Base-by-base conservation (phyloP, 2,888 invertebrate genomes). In the Chrysina gloriosa region DNA sequence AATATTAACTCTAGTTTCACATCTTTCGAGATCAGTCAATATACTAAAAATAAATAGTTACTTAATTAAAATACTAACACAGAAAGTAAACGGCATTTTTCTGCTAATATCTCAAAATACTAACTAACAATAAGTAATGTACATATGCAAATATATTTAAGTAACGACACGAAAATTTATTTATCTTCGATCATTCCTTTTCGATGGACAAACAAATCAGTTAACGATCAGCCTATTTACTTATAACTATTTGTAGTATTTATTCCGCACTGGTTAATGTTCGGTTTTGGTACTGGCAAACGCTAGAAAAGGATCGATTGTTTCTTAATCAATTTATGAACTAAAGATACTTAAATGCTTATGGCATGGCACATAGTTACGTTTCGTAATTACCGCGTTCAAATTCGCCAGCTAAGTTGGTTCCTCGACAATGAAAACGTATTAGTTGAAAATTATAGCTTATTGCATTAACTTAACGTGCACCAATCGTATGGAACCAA, bases 21-120 rank as follows among this genome's bases (percentile, higher is more conserved):
- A 25, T 39, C 23, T 16, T 58, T 58, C 58, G 58, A 58, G 58
- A 58, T 58, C 58, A 58, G 23, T 25, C 56, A 56, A 56, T 39
- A 58, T 25, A 58, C 23, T 39, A 11, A 39, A 14, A 58, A 36
- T 39, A 36, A 58, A 58, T 58, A 39, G 42, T 39, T 58, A 50
- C 19, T 27, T 27, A 27, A 23, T 58, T 19, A 39, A 58, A 39
- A 58, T 58, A 58, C 58, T 58, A 50, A 58, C 39, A 39, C 25
- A 58, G 14, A 9, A 5, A 39, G 11, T 7, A 36, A 21, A 25
- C 14, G 2, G 25, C 5, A 4, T 9, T 2, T 39, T 25, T 25
- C 36, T 58, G 21, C 25, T 58, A 58, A 58, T 58, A 58, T 58
- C 58, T 39, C 25, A 58, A 39, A 58, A 23, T 23, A 50, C 25